Base-by-base conservation (phyloP, 1,140 invertebrate genomes). In the Drosophila truncata region DNA sequence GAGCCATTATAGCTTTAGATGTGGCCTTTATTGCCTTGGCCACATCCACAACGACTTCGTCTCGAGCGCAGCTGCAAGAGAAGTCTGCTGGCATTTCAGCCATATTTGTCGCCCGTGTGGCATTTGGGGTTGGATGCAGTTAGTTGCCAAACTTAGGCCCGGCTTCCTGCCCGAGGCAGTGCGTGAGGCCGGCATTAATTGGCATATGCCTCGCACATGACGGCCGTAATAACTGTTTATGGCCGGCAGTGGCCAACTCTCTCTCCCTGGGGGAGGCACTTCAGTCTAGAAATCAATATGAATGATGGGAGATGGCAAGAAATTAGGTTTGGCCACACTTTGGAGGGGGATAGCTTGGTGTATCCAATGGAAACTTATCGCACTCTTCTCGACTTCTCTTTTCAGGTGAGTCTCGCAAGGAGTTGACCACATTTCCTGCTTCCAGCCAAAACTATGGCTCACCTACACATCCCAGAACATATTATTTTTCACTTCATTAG, bases 91-190 rank as follows among this genome's bases (percentile, higher is more conserved):
- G 73, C 70, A 81, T 88, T 88, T 81, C 65, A 59, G 85, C 84
- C 85, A 85, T 88, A 88, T 88, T 90, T 88, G 84, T 88, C 85
- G 78, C 85, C 81, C 63, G 83, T 66, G 83, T 75, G 78, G 71
- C 77, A 80, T 66, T 84, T 58, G 60, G 57, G 57, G 29, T 33
- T 47, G 55, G 29, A 27, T 70, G 78, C 83, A 80, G 66, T 62
- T 67, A 46, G 77, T 85, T 77, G 61, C 82, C 33, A 70, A 81
- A 62, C 61, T 71, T 52, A 71, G 59, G 39, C 46, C 61, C 42
- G 33, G 14, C 46, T 61, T 42, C 65, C 55, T 59, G 63, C 16
- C 52, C 60, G 25, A 27, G 10, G 23, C n/a, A 39, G 72, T 87
- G 83, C 80, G 83, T 87, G 64, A 72, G 78, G 50, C 57, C 50